Base-by-base conservation (phyloP, 1,140 invertebrate species). In the Planococcus citri region DNA sequence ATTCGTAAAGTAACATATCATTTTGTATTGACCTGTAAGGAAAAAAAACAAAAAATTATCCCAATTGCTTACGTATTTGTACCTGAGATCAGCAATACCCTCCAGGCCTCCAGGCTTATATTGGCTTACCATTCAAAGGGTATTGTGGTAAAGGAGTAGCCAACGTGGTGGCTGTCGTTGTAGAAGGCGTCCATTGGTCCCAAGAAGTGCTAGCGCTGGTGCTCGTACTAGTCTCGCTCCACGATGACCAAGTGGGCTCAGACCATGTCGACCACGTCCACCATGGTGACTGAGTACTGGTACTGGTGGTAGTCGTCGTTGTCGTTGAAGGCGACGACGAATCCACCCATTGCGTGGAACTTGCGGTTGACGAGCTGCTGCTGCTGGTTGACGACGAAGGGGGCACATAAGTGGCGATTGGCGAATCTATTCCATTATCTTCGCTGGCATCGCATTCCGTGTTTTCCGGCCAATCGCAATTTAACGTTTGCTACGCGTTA, bases 1-100 rank as follows among this genome's bases (percentile, higher is more conserved):
- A 75, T 95, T 95, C 0, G 92, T 94, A 75, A 94, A 95, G 76
- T 95, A 95, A 74, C 92, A 95, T 0, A 95, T 89, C 0, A 95
- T 80, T 78, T 91, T 86, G 73, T 83, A 87, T 61, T 83, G 78
- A 74, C 29, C 37, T 70, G 68, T n/a, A n/a, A n/a, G n/a, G n/a
- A n/a, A n/a, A n/a, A 27, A 14, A 67, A 68, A 33, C 29, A 33
- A 33, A n/a, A n/a, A 33, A 33, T 33, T 12, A 33, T 38, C 12
- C n/a, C 24, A 61, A 37, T 10, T 0, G 22, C 21, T 60, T 29
- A 25, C 0, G 20, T 0, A 1, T 41, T 10, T 33, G 29, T 3
- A 33, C 29, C 29, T 6, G 29, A 3, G 29, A 33, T 12, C 29
- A 33, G 29, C 29, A n/a, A n/a, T n/a, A n/a, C n/a, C n/a, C n/a